Evolutionary conservation across 2,113 vertebrate species (phyloP).

Genomic region (Odontophorus gujanensis): DNA sequence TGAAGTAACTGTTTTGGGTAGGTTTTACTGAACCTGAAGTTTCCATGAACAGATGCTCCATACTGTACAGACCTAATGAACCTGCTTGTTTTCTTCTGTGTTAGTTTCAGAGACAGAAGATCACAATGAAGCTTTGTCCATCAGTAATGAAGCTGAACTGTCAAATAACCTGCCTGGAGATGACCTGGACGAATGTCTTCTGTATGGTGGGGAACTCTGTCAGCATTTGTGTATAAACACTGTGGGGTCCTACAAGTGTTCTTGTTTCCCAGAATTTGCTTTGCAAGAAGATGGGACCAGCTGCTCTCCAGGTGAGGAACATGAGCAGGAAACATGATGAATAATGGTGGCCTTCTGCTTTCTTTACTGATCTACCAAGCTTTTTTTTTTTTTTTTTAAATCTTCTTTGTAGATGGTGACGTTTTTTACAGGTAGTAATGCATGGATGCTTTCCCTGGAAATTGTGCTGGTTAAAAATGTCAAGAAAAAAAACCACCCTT

Average conservation of each 20-base stretch:
- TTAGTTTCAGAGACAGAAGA: conserved; percentile 83
- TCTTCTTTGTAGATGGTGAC: not conserved
- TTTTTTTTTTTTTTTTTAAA: not conserved
- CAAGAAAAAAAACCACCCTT: not conserved
- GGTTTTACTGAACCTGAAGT: not conserved
- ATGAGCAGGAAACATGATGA: not conserved
- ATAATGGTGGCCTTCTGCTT: not conserved
- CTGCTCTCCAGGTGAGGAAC: conserved; percentile 84
- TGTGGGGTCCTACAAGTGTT: conserved; percentile 86
- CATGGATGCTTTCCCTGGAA: not conserved
- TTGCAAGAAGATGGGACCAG: conserved; percentile 86
- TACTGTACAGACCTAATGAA: not conserved
- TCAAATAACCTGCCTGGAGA: conserved; percentile 79
- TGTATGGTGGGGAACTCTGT: conserved; percentile 81
- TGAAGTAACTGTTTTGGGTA: not conserved
- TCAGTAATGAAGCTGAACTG: conserved; percentile 78
- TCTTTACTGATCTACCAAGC: not conserved
- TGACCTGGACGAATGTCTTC: conserved; percentile 85
- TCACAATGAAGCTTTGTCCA: conserved; percentile 84
- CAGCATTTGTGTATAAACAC: conserved; percentile 87
- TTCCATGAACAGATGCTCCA: rapidly evolving
- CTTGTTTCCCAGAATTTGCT: conserved; percentile 84
- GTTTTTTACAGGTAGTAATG: not conserved
- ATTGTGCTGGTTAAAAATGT: not conserved
- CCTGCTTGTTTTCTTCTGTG: not conserved